These are phyloP conservation scores for Schizopygopsis pylzovi DNA, from an alignment of 2,797 vertebrate genomes.

Conservation along the genomic window DNA sequence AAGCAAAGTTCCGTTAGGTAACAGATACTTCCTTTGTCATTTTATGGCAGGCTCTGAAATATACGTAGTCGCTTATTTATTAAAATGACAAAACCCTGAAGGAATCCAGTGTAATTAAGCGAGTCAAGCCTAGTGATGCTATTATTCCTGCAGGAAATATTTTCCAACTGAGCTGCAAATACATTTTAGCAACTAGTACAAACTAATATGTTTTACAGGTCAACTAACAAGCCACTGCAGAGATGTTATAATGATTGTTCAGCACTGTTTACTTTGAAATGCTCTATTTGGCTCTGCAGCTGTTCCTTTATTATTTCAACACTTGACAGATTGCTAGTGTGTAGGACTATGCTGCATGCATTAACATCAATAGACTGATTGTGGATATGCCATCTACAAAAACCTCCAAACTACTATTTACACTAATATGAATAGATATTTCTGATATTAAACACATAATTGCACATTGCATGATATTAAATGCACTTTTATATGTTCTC, in stretches of 20 bases:
- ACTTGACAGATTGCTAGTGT: slow-evolving; percentile 39
- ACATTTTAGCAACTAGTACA: slow-evolving; percentile 4
- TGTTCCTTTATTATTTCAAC: slow-evolving; percentile 53
- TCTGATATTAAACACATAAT: not conserved
- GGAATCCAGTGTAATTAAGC: slow-evolving; percentile 8
- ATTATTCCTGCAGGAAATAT: not conserved
- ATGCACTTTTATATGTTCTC: slow-evolving; percentile 5
- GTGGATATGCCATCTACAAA: not conserved
- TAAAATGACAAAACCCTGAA: slow-evolving; percentile 7
- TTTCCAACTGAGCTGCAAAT: not conserved
- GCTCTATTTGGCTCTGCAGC: slow-evolving; percentile 35
- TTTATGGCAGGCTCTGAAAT: not conserved
- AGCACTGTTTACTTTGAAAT: slow-evolving; percentile 44
- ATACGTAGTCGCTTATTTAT: not conserved
- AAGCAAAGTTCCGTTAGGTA: slow-evolving; percentile 70
- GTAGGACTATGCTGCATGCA: slow-evolving; percentile 14
- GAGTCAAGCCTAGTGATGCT: not conserved
- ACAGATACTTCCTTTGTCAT: not conserved
- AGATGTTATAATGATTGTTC: not conserved
- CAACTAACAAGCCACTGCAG: slow-evolving; percentile 9
- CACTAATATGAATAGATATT: not conserved
- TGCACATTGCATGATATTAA: not conserved
- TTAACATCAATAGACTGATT: slow-evolving; percentile 14
- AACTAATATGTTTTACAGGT: slow-evolving; percentile 28
- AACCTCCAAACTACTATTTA: slow-evolving; percentile 1